Evolutionary conservation across 2,113 vertebrate genomes (phyloP).

Genomic region (Machaerirhynchus nigripectus): DNA sequence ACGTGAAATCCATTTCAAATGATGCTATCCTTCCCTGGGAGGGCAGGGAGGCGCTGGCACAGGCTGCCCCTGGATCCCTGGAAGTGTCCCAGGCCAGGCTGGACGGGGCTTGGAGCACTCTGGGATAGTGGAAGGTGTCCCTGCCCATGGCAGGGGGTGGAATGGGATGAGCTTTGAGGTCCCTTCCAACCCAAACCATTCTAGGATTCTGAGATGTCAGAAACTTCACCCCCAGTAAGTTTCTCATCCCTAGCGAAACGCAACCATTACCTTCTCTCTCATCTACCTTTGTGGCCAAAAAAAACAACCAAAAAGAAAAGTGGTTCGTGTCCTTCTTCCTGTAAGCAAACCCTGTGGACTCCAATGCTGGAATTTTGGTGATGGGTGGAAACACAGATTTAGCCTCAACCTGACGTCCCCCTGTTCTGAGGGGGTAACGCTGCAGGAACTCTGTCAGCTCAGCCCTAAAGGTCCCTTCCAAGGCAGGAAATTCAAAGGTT

Average conservation of each 20-base stretch:
- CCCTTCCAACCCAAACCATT: not conserved
- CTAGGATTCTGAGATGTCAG: too few relatives aligned
- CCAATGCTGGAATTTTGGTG: not conserved
- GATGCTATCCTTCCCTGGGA: not conserved
- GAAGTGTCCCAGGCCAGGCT: accelerated
- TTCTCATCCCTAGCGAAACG: not conserved
- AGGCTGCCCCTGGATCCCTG: not conserved
- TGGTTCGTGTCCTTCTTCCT: not conserved
- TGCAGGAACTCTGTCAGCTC: not conserved
- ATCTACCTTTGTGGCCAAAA: not conserved
- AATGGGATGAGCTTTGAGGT: accelerated
- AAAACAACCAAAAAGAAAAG: not conserved
- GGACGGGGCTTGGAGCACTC: accelerated
- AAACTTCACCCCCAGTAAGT: not conserved
- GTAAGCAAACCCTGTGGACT: not conserved
- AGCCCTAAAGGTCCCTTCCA: not conserved
- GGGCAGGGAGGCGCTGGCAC: not conserved
- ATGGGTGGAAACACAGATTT: not conserved
- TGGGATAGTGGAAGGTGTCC: not conserved
- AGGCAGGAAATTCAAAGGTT: not conserved
- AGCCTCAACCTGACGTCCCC: not conserved
- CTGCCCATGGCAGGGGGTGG: not conserved
- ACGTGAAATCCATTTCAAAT: not conserved
- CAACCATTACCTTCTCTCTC: not conserved
- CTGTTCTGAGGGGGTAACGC: not conserved